Evolutionary conservation across 2,888 invertebrate species (phyloP).

Genomic region (Phymatocera aterrima): DNA sequence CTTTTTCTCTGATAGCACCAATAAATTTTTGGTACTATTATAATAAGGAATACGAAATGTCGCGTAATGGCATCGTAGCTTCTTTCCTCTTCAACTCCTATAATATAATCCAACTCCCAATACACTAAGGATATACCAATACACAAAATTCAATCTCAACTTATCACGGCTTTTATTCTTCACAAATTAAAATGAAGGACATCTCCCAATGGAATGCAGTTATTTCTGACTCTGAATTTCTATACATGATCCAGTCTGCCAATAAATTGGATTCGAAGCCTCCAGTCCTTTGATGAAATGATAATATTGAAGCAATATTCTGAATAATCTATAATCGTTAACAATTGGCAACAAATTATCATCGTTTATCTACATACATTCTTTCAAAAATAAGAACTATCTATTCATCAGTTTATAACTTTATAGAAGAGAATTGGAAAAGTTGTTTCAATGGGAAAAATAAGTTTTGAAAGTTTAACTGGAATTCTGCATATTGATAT

Average conservation of each 20-base stretch:
- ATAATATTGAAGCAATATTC: too few species aligned
- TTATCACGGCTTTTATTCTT: too few species aligned
- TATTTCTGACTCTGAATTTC: not conserved
- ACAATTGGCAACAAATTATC: too few species aligned
- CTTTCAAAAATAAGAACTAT: too few species aligned
- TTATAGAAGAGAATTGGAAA: not conserved
- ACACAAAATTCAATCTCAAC: not conserved
- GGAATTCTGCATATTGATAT: not conserved
- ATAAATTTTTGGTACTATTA: not conserved
- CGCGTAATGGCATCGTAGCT: not conserved
- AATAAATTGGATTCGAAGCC: too few species aligned
- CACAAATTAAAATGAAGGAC: too few species aligned
- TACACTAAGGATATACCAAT: not conserved
- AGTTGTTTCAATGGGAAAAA: not conserved
- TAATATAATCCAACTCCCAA: not conserved
- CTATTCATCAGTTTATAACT: not conserved
- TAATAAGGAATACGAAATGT: slow-evolving; percentile 12
- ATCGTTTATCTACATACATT: too few species aligned
- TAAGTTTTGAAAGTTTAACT: not conserved
- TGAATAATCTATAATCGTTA: too few species aligned
- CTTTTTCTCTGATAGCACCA: not conserved
- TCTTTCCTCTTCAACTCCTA: not conserved
- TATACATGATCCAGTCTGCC: not conserved
- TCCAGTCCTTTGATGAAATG: not conserved
- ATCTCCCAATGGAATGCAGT: not conserved